phyloP scores from a whole-genome alignment of 2,888 invertebrate species.

The Gisinianus flammeolus region DNA sequence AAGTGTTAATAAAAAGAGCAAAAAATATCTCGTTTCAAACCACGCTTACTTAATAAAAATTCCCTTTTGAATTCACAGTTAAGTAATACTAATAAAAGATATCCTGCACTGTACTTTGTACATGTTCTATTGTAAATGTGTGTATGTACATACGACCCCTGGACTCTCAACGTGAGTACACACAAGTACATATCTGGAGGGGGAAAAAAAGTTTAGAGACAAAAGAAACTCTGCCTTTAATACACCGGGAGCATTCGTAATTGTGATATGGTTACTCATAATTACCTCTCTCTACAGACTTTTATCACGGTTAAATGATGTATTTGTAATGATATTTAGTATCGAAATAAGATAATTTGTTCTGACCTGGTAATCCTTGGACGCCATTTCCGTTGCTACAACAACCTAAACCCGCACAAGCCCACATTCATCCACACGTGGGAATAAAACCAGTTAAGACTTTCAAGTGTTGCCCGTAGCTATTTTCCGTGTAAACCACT shows the following conservation, averaged over 20 bases:
- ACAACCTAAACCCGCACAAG: conserved; percentile 45
- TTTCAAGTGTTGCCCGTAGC: conserved; percentile 10
- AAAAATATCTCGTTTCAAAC: no score
- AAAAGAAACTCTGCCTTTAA: not conserved
- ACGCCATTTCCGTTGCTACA: conserved; percentile 53
- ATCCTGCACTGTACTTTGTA: no score
- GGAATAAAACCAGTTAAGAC: conserved; percentile 2
- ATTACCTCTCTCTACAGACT: not conserved
- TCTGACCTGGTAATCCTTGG: conserved; percentile 49
- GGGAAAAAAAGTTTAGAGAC: not conserved
- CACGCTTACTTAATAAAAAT: no score
- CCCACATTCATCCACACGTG: conserved; percentile 21
- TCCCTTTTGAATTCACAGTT: no score
- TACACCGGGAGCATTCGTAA: not conserved
- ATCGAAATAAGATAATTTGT: conserved; percentile 9
- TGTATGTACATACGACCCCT: not conserved
- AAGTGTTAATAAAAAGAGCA: no score
- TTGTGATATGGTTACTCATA: not conserved
- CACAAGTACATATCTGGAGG: not conserved
- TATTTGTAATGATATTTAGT: not conserved
- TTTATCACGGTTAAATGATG: not conserved
- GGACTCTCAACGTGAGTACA: not conserved
- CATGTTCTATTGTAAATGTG: not conserved
- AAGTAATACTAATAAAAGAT: no score
- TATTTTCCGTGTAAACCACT: not conserved